Evolutionary conservation across 2,113 vertebrate genomes (phyloP), one percentile per base, ranked within the genome.

Genomic region (Paramormyrops kingsleyae): DNA sequence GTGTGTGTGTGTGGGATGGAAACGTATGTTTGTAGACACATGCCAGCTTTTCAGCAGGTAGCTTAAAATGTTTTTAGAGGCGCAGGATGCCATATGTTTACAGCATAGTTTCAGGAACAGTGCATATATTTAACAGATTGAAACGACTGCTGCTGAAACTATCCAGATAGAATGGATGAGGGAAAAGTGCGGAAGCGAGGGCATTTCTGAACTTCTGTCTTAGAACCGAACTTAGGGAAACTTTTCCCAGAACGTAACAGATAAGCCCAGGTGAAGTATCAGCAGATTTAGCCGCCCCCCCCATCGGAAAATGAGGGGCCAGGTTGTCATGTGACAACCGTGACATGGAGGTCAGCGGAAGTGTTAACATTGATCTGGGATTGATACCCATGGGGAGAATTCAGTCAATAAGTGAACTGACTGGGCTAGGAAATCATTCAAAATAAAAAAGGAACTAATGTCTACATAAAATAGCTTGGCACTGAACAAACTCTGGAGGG

Each of bases 31-130:
- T 88, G 52, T 47, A 77, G 52, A 66, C 44, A 17, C 46, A 27
- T 31, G 88, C 88, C 88, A 88, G 47, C 62, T 88, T 88, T 70
- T 31, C n/a, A 74, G 66, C 47, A 44, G 88, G 21, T 77, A 44
- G 39, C n/a, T 66, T 50, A 80, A 80, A 88, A 88, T 49, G 66
- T 47, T 77, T 27, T 80, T 39, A 70, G 88, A 77, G 46, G 66
- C 35, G 66, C 46, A n/a, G 66, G 47, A 17, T 77, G 46, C 66
- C 88, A 88, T 88, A 88, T 88, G 88, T 88, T 88, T 52, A 46
- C 66, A 21, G 31, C 27, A 47, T 19, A 21, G 42, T n/a, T n/a
- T 39, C 42, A 35, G 27, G 66, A n/a, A 50, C 24, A 88, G 88
- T 46, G 21, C 44, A 12, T 52, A 66, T 74, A 49, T 74, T 50